Evolutionary conservation across 64 coral and sea anemone genomes (phyloP).

Genomic region (Montipora sp.): DNA sequence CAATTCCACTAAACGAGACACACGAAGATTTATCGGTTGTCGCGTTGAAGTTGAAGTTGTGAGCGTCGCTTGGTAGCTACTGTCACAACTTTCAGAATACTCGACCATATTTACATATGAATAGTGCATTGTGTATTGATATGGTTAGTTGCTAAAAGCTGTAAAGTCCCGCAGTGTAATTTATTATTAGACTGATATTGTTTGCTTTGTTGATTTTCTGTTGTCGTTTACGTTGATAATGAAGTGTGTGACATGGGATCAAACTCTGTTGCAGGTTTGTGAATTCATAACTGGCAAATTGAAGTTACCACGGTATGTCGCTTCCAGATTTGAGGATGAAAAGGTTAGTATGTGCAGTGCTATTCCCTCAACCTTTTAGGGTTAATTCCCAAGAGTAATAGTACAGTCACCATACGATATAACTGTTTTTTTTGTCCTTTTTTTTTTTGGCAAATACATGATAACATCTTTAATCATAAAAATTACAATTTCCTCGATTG

Average conservation of each 20-base stretch:
- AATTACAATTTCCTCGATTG: no score
- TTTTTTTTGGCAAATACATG: no score
- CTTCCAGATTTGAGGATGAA: slow-evolving; percentile 47
- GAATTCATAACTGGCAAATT: slow-evolving; percentile 39
- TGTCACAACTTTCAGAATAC: slow-evolving; percentile 2
- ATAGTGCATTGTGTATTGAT: background rate
- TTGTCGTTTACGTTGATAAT: slow-evolving; percentile 33
- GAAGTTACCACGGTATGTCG: slow-evolving; percentile 47
- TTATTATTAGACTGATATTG: slow-evolving; percentile 26
- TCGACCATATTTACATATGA: no score
- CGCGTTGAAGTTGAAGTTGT: slow-evolving; percentile 29
- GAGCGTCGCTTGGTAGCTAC: slow-evolving; percentile 19
- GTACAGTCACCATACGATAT: background rate
- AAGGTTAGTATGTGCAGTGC: background rate
- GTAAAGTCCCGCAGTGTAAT: slow-evolving; percentile 5
- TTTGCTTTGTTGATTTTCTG: slow-evolving; percentile 49
- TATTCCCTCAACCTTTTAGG: background rate
- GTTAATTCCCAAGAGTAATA: background rate
- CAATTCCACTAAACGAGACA: slow-evolving; percentile 45
- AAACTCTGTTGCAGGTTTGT: slow-evolving; percentile 36
- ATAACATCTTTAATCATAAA: no score
- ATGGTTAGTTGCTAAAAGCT: background rate
- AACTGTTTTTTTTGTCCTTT: no score
- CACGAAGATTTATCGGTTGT: slow-evolving; percentile 45
- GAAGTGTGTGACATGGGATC: slow-evolving; percentile 23